Base-by-base conservation (phyloP, 2,113 vertebrate genomes). In the Phaetusa simplex region DNA sequence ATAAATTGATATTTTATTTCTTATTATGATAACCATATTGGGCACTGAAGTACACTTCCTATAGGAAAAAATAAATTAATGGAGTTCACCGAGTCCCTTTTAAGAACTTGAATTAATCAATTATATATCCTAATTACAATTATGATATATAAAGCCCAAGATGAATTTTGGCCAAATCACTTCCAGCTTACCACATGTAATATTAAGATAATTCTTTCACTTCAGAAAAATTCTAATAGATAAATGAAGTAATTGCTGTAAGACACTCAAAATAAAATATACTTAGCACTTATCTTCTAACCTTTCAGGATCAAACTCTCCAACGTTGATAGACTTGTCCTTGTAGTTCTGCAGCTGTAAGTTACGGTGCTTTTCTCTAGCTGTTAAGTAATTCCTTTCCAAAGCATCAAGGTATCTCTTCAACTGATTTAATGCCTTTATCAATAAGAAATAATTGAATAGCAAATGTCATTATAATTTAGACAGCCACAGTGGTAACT, bases 281-380 rank as follows among this genome's bases (percentile, higher is more conserved):
- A 66, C 49, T 91, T 73, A 52, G 59, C 27, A 83, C 34, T n/a
- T 76, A 50, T 92, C 49, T 82, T 66, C 96, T 96, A 88, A 99
- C 99, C 99, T 99, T 96, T 99, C 97, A 74, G 98, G 98, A 97
- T 99, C 99, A 96, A 99, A 99, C 59, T 98, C 96, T 62, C 98
- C 98, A 14, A 97, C 58, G 72, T 65, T 97, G 93, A 96, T 97
- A 79, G 94, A 82, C 74, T 98, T 85, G 49, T 98, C 98, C 95
- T 97, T 97, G 93, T 98, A 97, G 90, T 95, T 98, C 88, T 98
- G 99, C 97, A 98, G 98, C 90, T 99, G 98, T 82, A 99, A 95
- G 80, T 96, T 94, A 95, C 93, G 96, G 83, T 99, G 98, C 86
- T 98, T 97, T 52, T 99, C 98, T 95, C 98, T 99, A 52, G 97